A percentile compares a stretch with the other conserved stretches of the same genome.
Evolutionary conservation across 2,888 invertebrate species (phyloP).

Genomic region (Cynaeus angustus): DNA sequence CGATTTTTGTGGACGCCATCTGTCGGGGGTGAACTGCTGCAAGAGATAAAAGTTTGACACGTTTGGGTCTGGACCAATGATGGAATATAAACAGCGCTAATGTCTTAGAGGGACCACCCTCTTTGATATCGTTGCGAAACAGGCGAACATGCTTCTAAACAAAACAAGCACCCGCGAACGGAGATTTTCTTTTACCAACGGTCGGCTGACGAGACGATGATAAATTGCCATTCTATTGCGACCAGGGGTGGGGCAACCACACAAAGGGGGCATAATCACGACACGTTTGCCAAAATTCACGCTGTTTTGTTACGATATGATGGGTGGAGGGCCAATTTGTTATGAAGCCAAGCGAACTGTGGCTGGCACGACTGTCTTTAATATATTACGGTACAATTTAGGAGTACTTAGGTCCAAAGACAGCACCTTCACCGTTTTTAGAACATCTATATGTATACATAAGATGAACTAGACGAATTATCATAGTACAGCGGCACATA

Average conservation of each 20-base stretch:
- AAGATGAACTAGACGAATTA: too few relatives aligned
- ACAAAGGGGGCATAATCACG: not conserved
- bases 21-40: slow-evolving; percentile 15
- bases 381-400: too few relatives aligned
- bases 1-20: slow-evolving; percentile 36
- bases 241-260: not conserved
- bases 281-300: too few relatives aligned
- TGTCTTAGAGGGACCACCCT: slow-evolving; percentile 54
- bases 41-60: slow-evolving; percentile 51
- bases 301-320: not conserved
- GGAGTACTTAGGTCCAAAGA: too few relatives aligned
- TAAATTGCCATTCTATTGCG: slow-evolving; percentile 70
- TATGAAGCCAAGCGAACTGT: too few relatives aligned
- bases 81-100: slow-evolving; percentile 60
- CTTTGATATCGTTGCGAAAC: slow-evolving; percentile 65
- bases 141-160: slow-evolving; percentile 67
- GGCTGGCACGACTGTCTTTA: too few relatives aligned
- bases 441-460: too few relatives aligned
- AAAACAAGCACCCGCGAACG: slow-evolving; percentile 66
- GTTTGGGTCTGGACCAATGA: slow-evolving; percentile 54
- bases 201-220: slow-evolving; percentile 69
- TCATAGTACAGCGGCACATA: too few relatives aligned
- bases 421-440: too few relatives aligned
- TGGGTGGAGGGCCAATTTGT: too few relatives aligned
- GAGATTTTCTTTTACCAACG: slow-evolving; percentile 67